Evolutionary conservation across 2,113 vertebrate genomes (phyloP), one percentile per base, ranked within the genome.

Genomic region (Hiodon alosoides): DNA sequence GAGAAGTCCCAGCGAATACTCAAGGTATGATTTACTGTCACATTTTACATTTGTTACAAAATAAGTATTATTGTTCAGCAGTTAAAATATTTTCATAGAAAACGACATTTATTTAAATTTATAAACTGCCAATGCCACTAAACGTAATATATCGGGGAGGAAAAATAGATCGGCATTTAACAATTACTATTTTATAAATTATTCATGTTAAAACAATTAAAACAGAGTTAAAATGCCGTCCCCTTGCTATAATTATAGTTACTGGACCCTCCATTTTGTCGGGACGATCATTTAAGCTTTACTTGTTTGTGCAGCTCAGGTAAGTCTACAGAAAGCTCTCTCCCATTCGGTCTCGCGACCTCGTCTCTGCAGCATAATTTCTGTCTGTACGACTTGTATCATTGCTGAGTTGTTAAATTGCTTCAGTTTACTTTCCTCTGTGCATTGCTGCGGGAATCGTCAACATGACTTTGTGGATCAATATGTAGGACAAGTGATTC

Each of bases 231-330:
- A 31, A 31, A 31, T 9, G 7, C 3, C 13, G 11, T 11, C 55
- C 31, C 53, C 4, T 0, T 7, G 14, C 69, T 3, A 11, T 10
- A 70, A 53, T 53, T 58, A 31, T 54, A 46, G n/a, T 10, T 13
- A 52, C 5, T 46, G 17, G 69, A 70, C 4, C 17, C 54, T 57
- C 17, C 53, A 57, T 70, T 70, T 58, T 70, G 69, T 57, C 54
- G 53, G 31, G 31, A 31, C 7, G 58, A 9, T 3, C 31, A n/a
- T 58, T 53, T 8, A 11, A 14, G 53, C 16, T 11, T n/a, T 6
- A 8, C 14, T 17, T 64, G 6, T 16, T 7, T 64, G 61, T 17
- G 13, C 8, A 58, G 2, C 17, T 31, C 69, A 57, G 69, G 69
- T 55, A 17, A 11, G 58, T 59, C 58, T 59, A 14, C 58, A 59